Conservation (phyloP, 2,888 invertebrate species). For the Pheosia tremula region DNA sequence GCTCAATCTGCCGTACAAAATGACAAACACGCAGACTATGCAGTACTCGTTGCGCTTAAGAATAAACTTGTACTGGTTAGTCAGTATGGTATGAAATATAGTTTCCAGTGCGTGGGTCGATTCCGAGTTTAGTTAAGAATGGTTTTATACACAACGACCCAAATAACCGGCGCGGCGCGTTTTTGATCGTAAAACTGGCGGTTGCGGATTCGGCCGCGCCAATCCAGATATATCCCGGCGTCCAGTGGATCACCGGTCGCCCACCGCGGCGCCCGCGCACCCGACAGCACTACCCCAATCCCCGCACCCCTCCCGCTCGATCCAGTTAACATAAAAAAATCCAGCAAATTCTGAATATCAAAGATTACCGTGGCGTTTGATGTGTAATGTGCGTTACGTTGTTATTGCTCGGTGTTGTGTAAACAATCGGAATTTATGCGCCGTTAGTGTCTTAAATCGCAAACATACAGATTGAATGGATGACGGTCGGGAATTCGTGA, state of each 20-base stretch:
- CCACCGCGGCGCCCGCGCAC: slow-evolving; percentile 21
- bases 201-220: slow-evolving; percentile 39
- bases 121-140: slow-evolving; percentile 47
- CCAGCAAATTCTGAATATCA: slow-evolving; percentile 13
- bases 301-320: neutral
- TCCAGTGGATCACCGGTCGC: slow-evolving; percentile 22
- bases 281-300: neutral
- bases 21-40: no score
- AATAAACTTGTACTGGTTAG: no score
- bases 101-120: slow-evolving; percentile 16
- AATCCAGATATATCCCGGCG: slow-evolving; percentile 45
- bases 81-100: neutral
- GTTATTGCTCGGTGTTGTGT: slow-evolving; percentile 8
- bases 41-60: no score
- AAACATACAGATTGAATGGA: neutral
- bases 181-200: slow-evolving; percentile 53
- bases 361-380: slow-evolving; percentile 21
- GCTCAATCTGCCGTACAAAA: no score
- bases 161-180: slow-evolving; percentile 37
- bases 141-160: slow-evolving; percentile 47
- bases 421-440: slow-evolving; percentile 20
- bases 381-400: slow-evolving; percentile 14
- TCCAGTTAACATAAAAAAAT: neutral
- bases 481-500: neutral
- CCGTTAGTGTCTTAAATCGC: neutral